Conservation (phyloP, 92 coral and sea anemone genomes). For the Epizoanthus fatuus region DNA sequence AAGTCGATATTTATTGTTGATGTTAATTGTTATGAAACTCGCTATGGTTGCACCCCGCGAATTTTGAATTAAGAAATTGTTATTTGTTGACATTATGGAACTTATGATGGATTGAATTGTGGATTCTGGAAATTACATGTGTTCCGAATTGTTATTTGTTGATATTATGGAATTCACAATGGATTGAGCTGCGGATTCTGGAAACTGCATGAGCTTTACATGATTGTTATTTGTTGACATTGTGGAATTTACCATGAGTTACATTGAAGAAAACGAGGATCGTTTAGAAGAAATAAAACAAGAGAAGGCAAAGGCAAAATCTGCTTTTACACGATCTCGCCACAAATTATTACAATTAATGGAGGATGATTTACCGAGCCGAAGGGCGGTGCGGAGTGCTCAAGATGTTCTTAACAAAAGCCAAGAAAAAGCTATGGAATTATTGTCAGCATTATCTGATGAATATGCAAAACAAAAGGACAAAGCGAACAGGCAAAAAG, state of each 20-base stretch:
- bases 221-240: conserved; percentile 9
- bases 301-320: conserved; percentile 60
- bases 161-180: background rate
- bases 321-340: conserved; percentile 50
- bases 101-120: background rate
- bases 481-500: conserved; percentile 26
- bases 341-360: conserved; percentile 36
- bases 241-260: conserved; percentile 1
- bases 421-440: conserved; percentile 50
- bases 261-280: conserved; percentile 10
- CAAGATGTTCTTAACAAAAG: conserved; percentile 45
- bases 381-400: conserved; percentile 48
- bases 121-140: conserved; percentile 1
- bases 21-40: background rate
- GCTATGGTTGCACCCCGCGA: background rate
- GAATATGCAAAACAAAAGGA: conserved; percentile 60
- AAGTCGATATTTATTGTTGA: background rate
- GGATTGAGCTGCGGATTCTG: conserved; percentile 6
- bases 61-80: background rate
- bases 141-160: background rate
- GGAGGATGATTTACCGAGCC: conserved; percentile 66
- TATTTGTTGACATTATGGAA: conserved; percentile 10
- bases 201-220: background rate
- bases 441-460: conserved; percentile 39
- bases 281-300: conserved; percentile 54